Evolutionary conservation across 1,140 invertebrate genomes (phyloP), one percentile per base, ranked within the genome.

Genomic region (Euschistus heros): DNA sequence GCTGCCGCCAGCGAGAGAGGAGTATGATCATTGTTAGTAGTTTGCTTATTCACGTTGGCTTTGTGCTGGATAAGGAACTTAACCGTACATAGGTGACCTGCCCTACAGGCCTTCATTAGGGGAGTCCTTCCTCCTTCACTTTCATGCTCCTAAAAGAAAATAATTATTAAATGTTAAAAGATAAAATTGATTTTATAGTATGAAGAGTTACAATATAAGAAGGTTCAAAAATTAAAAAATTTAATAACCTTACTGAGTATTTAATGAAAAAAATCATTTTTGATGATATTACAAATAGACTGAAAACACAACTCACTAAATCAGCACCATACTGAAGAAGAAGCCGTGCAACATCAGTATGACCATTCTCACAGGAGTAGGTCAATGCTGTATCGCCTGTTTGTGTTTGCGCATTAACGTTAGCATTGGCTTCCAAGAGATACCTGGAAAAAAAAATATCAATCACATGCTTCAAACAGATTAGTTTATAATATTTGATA

Each of bases 21-120:
- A 26, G 96, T 99, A 75, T 99, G 97, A 75, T 97, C 91, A 75
- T 98, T 98, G 72, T 95, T 98, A 68, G 94, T 93, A 57, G 97
- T 98, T 80, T 94, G 87, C 68, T 89, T 86, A 72, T 89, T 89
- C 17, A 99, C 92, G 76, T 98, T 92, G 18, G 94, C 95, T 66
- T 90, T 89, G 80, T 93, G 92, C 47, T 88, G 86, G 65, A 98
- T 86, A 57, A 99, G 84, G 76, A 98, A 93, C 78, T 97, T 92
- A 57, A 98, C 97, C 57, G 96, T 97, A 74, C 92, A 94, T n/a
- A 94, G 79, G 77, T 99, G 96, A n/a, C 96, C 96, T 62, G 96
- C 95, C 73, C 97, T 86, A 68, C 94, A 94, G n/a, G 97, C 94
- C 77, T 99, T 92, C 97, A 99, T 99, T 67, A 99, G 77, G 30